Conservation (phyloP, 2,888 invertebrate species). For the Gasteruption jaculator region DNA sequence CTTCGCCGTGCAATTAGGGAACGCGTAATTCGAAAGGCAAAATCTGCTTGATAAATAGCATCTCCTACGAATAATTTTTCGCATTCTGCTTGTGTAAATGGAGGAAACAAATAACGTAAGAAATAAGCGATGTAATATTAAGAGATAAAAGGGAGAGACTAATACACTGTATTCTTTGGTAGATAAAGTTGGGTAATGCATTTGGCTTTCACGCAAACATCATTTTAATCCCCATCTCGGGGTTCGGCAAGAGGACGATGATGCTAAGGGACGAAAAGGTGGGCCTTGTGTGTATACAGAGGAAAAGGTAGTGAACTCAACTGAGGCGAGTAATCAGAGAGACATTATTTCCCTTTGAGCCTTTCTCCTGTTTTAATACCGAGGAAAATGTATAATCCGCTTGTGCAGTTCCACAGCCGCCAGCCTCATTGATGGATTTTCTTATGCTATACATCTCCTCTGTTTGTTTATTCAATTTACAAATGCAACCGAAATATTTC, state of each 20-base stretch:
- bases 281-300: slow-evolving; percentile 11
- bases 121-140: too few species aligned
- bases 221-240: slow-evolving; percentile 48
- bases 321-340: slow-evolving; percentile 51
- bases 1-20: neutral
- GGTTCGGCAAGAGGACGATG: slow-evolving; percentile 16
- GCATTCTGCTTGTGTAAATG: slow-evolving; percentile 21
- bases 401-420: slow-evolving; percentile 36
- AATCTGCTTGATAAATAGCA: slow-evolving; percentile 4
- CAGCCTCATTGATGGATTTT: too few species aligned
- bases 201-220: slow-evolving; percentile 52
- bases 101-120: slow-evolving; percentile 36
- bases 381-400: slow-evolving; percentile 43
- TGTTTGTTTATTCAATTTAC: too few species aligned
- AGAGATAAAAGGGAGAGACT: slow-evolving; percentile 49
- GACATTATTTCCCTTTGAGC: slow-evolving; percentile 52
- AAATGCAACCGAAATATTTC: too few species aligned
- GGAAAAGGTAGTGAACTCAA: slow-evolving; percentile 38
- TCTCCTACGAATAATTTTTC: neutral
- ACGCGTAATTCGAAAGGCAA: neutral
- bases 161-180: slow-evolving; percentile 44
- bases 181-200: slow-evolving; percentile 51
- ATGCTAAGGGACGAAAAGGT: slow-evolving; percentile 12
- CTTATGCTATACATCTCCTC: too few species aligned
- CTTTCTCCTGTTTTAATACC: slow-evolving; percentile 45